Conservation (phyloP, 2,888 invertebrate genomes). For the Caenorhabditis uteleia region DNA sequence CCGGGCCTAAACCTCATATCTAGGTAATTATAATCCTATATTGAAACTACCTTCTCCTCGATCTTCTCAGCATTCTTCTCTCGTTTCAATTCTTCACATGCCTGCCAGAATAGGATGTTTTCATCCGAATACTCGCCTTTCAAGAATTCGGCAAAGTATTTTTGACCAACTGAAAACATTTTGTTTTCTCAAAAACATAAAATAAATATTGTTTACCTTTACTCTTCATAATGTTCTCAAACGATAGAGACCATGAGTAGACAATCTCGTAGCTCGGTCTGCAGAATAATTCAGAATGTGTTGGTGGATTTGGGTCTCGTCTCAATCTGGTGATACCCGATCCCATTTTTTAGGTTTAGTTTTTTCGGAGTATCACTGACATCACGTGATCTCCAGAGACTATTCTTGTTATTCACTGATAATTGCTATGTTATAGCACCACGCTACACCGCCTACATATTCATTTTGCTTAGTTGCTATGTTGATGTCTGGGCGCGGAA, state of each 20-base stretch:
- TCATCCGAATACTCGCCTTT: constrained; percentile 68
- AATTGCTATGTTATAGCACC: too few relatives aligned
- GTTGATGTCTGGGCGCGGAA: too few relatives aligned
- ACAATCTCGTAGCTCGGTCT: constrained; percentile 67
- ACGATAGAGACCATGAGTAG: constrained; percentile 67
- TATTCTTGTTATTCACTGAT: too few relatives aligned
- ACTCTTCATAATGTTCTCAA: constrained; percentile 69
- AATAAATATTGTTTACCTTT: constrained; percentile 45
- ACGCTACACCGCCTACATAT: too few relatives aligned
- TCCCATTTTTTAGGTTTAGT: too few relatives aligned
- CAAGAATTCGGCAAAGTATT: constrained; percentile 67
- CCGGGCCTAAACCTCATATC: too few relatives aligned
- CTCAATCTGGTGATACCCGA: too few relatives aligned
- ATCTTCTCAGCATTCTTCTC: constrained; percentile 89
- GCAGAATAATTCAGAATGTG: too few relatives aligned
- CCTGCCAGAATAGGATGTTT: constrained; percentile 68
- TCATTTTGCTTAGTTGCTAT: too few relatives aligned
- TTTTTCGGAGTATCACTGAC: too few relatives aligned
- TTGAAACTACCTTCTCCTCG: constrained; percentile 80
- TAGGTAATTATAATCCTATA: constrained; percentile 49
- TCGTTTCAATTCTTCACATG: constrained; percentile 74
- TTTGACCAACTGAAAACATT: constrained; percentile 74
- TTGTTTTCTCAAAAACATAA: not conserved
- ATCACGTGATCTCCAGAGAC: too few relatives aligned
- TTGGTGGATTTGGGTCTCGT: too few relatives aligned